Evolutionary conservation across 2,888 invertebrate genomes (phyloP).

Genomic region (Venusia cambrica): DNA sequence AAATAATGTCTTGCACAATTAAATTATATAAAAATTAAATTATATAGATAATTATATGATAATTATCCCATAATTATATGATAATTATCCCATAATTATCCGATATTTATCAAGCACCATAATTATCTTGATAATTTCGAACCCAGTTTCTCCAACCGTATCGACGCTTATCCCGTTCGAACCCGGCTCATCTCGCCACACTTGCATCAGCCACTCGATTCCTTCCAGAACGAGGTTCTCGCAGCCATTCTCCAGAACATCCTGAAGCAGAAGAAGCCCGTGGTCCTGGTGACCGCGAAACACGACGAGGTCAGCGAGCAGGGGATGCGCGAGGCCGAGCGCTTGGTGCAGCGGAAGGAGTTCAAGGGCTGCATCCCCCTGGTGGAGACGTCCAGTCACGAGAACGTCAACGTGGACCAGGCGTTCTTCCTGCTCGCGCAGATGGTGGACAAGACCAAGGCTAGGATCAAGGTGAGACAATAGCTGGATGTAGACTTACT

Average conservation of each 20-base stretch:
- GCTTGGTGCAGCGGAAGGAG: conserved; percentile 92
- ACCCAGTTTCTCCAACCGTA: no score
- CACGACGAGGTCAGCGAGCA: conserved; percentile 95
- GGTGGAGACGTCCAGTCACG: conserved; percentile 97
- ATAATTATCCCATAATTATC: no score
- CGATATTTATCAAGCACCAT: no score
- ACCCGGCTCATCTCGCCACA: no score
- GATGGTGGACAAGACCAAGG: conserved; percentile 94
- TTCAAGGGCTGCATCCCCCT: conserved; percentile 93
- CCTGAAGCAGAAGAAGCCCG: conserved; percentile 96
- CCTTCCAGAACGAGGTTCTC: conserved; percentile 84
- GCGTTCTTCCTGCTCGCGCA: conserved; percentile 95
- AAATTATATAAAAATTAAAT: no score
- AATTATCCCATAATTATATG: no score
- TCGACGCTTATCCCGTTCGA: no score
- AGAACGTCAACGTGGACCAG: conserved; percentile 97
- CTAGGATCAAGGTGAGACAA: conserved; percentile 82
- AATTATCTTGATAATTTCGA: no score
- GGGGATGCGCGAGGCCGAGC: conserved; percentile 93
- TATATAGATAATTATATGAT: no score
- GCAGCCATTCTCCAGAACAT: conserved; percentile 92
- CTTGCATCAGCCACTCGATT: neutral
- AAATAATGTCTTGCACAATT: no score
- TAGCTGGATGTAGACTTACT: no score
- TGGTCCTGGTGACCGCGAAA: conserved; percentile 96